Evolutionary conservation across 2,888 invertebrate genomes (phyloP).

Genomic region (Perdita meconis): DNA sequence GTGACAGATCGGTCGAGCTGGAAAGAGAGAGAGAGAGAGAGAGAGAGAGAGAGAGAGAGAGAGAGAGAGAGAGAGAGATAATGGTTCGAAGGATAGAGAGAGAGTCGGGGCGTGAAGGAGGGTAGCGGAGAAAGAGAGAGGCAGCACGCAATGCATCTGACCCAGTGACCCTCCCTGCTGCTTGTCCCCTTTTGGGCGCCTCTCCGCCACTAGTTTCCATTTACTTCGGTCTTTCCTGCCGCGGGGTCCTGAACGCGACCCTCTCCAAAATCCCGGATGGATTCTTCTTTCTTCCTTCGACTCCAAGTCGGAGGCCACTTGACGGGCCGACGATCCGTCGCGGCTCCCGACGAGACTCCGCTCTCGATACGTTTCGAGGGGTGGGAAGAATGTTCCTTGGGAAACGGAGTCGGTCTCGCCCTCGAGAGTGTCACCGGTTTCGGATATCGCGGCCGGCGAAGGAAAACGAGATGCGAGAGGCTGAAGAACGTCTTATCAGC

Average conservation of each 20-base stretch:
- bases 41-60: constrained; percentile 39
- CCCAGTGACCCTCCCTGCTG: constrained; percentile 81
- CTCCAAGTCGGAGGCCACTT: constrained; percentile 70
- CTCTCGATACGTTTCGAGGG: not conserved
- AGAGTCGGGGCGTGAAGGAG: constrained; percentile 49
- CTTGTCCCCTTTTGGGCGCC: constrained; percentile 56
- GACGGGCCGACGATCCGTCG: constrained; percentile 53
- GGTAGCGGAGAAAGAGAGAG: constrained; percentile 58
- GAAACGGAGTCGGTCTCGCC: constrained; percentile 25
- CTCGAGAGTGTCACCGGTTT: constrained; percentile 21
- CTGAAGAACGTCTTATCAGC: not conserved
- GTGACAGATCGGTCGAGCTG: constrained; percentile 54
- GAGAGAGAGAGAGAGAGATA: constrained; percentile 43
- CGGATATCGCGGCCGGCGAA: constrained; percentile 2
- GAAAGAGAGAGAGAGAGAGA: constrained; percentile 44
- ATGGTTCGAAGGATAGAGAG: constrained; percentile 33
- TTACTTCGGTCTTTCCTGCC: constrained; percentile 54
- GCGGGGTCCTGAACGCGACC: constrained; percentile 43
- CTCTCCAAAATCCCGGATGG: constrained; percentile 54
- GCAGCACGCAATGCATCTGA: constrained; percentile 79
- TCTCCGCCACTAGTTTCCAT: constrained; percentile 52
- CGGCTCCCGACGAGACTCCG: not conserved
- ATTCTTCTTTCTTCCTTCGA: constrained; percentile 63
- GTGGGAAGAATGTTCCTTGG: constrained; percentile 19
- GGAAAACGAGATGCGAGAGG: not conserved